phyloP scores from a whole-genome alignment of 2,797 vertebrate species.

The Carapus acus region DNA sequence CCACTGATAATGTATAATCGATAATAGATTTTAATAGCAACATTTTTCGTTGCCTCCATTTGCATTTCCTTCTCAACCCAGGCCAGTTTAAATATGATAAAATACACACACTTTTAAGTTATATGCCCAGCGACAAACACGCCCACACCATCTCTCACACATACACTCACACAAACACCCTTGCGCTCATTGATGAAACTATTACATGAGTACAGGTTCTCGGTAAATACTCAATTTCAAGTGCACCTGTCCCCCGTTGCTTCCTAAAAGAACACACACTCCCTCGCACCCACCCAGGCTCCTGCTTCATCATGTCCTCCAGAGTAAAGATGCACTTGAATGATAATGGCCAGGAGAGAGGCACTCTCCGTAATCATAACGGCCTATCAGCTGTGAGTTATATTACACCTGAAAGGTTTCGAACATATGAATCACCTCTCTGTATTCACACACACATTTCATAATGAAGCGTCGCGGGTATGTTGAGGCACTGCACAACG shows the following conservation, averaged over 20 bases:
- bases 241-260: not conserved
- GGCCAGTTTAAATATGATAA: slow-evolving; percentile 45
- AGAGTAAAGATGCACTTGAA: slow-evolving; percentile 64
- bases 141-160: not conserved
- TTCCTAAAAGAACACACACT: slow-evolving; percentile 4
- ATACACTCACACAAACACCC: not conserved
- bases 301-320: slow-evolving; percentile 59
- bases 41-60: slow-evolving; percentile 57
- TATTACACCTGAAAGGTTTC: slow-evolving; percentile 33
- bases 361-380: slow-evolving; percentile 63
- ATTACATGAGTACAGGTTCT: slow-evolving; percentile 21
- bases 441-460: slow-evolving; percentile 47
- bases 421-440: slow-evolving; percentile 52
- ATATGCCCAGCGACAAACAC: too few species aligned
- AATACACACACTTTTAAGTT: slow-evolving; percentile 16
- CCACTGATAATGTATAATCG: slow-evolving; percentile 48
- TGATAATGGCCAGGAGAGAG: slow-evolving; percentile 64
- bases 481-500: slow-evolving; percentile 11
- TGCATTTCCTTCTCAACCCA: slow-evolving; percentile 61
- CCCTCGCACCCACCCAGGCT: slow-evolving; percentile 37
- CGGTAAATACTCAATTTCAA: not conserved
- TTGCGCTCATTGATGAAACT: too few species aligned
- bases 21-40: slow-evolving; percentile 58
- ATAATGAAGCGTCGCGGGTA: slow-evolving; percentile 34
- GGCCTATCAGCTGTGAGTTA: slow-evolving; percentile 57